Base-by-base conservation (phyloP, 2,888 invertebrate species). In the Melangyna quadrimaculata region DNA sequence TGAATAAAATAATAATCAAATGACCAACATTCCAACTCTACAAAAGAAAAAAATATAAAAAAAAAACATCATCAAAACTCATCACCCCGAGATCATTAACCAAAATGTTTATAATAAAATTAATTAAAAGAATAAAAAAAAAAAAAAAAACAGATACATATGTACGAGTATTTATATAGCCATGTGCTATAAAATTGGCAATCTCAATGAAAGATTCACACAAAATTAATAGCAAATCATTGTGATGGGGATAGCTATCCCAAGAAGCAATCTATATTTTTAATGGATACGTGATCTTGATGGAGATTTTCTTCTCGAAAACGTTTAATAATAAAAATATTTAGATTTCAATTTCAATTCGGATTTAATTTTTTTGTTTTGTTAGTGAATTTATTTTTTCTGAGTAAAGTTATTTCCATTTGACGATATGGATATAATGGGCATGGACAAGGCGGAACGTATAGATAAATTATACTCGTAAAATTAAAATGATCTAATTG, bases 281-380 rank as follows among this genome's bases (percentile, higher is more conserved):
- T 43, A 84, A 80, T 77, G 75, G 75, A 75, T 72, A 67, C 80
- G 75, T 55, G 75, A 77, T 84, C 80, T 84, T 80, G 75, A 69
- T 84, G 61, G 80, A 72, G 75, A 71, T 71, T 72, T 74, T 45
- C 29, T 73, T 65, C 65, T 61, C 32, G 43, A 61, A 84, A 84
- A 43, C 75, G 75, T 81, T 81, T 86, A 78, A 72, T 81, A 78
- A 86, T 73, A 63, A 81, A 86, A 86, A 77, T 81, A 81, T 86
- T 86, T 86, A 73, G 73, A 86, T 86, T 86, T 57, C 22, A 70
- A 27, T 65, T 29, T 17, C 4, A 59, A 48, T 51, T 48, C 12
- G 10, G 17, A 10, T 10, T 48, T 12, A 10, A 22, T 14, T 24
- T 75, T 75, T 43, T 57, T 48, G 12, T 61, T 67, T 79, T 70